Conservation (phyloP, 2,888 invertebrate species). For the Eupithecia tripunctaria region DNA sequence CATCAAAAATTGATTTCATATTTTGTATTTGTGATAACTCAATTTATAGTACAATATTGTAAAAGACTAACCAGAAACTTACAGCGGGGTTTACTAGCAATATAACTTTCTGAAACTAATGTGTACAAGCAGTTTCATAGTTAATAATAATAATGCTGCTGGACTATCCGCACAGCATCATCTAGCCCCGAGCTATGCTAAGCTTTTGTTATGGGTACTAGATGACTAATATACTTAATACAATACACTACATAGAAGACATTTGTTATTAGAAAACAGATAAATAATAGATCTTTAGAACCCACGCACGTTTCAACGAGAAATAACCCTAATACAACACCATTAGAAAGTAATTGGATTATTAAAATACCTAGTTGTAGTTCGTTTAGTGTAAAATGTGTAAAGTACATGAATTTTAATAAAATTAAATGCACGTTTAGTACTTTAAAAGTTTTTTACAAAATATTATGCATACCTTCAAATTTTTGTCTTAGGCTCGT, state of each 20-base stretch:
- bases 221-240: no score
- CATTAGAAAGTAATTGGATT: background rate
- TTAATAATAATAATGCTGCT: no score
- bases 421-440: background rate
- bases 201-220: no score
- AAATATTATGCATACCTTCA: background rate
- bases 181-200: no score
- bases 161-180: no score
- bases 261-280: no score
- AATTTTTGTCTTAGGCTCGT: background rate
- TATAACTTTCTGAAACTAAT: no score
- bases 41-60: background rate
- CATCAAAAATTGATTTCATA: background rate
- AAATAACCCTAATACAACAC: background rate
- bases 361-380: slow-evolving; percentile 6
- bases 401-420: background rate
- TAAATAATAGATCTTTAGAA: no score
- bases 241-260: no score
- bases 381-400: background rate
- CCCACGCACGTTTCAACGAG: background rate
- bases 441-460: background rate
- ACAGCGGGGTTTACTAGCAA: background rate
- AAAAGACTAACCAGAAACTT: background rate
- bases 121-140: background rate
- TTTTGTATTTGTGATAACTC: background rate